A percentile compares a stretch with the other conserved stretches of the same genome.
phyloP scores from a whole-genome alignment of 2,113 vertebrate genomes.

The Gavia stellata region DNA sequence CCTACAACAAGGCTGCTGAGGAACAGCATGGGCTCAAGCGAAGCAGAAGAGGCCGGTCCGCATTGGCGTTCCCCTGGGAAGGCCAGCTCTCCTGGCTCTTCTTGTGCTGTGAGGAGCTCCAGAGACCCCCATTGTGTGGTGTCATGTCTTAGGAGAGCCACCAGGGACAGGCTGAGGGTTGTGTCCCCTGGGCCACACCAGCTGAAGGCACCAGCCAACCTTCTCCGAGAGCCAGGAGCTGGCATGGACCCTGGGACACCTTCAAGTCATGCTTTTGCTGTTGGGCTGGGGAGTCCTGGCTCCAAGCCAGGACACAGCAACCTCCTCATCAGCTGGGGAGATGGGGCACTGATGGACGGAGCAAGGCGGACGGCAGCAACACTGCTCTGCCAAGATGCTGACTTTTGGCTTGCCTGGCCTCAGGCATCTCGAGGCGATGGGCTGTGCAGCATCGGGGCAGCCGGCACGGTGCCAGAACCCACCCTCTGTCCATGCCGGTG shows the following conservation, averaged over 20 bases:
- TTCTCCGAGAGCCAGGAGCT: neutral
- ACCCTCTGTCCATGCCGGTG: neutral
- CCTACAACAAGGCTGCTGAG: neutral
- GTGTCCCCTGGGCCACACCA: neutral
- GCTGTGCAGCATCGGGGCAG: neutral
- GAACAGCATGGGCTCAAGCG: neutral
- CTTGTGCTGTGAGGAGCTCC: neutral
- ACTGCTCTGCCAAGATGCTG: neutral
- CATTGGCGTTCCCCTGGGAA: neutral
- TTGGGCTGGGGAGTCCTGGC: neutral
- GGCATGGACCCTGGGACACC: neutral
- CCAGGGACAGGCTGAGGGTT: neutral
- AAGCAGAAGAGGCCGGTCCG: neutral
- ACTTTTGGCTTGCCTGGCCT: neutral
- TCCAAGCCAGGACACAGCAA: neutral
- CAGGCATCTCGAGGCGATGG: neutral
- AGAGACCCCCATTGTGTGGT: neutral
- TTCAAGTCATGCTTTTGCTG: neutral
- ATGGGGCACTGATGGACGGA: neutral
- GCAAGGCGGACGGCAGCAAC: neutral
- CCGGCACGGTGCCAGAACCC: fast-evolving
- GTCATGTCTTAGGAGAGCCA: neutral
- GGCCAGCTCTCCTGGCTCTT: neutral
- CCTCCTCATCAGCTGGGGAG: neutral
- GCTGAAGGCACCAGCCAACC: neutral